Evolutionary conservation across 2,797 vertebrate species (phyloP), one percentile per base, ranked within the genome.

Genomic region (Sebastes oblongus): DNA sequence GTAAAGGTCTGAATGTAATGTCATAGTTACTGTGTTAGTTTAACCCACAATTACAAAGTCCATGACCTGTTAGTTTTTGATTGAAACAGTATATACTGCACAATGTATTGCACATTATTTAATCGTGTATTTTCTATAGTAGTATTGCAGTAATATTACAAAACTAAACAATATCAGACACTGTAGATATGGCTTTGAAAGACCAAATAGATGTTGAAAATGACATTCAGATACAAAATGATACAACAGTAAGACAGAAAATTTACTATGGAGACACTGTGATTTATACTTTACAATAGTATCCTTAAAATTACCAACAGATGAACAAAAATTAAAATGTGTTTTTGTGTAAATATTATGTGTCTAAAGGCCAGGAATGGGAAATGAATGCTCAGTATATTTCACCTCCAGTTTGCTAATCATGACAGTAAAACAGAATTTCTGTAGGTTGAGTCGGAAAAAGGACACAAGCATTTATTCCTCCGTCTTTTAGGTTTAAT

Each of bases 261-360:
- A 22, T 18, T 1, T 6, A 20, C 1, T 3, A 32, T 50, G 7
- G 3, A 25, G 32, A 54, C 6, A 67, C 20, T 56, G 10, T 39
- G 3, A 34, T 55, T 30, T 55, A 5, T 62, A 32, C 12, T 65
- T 9, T 13, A 52, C n/a, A 22, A 24, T n/a, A 2, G 6, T 42
- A 5, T n/a, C 24, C 3, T 68, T 62, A 20, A 39, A 39, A 24
- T 0, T 4, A 46, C 16, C 16, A 54, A 22, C 11, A n/a, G 9
- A 39, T 29, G 1, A 8, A 0, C 6, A 46, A 46, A 46, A 46
- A 46, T 8, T 0, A 46, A 13, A 27, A 22, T 30, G 2, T 55
- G 14, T 59, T 60, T 64, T 50, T 3, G 2, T 77, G 59, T 29
- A 18, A 42, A 55, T 20, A 65, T 20, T 20, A 34, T 22, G 18